Conservation (phyloP, 2,888 invertebrate species). For the Hoplodrina ambigua region DNA sequence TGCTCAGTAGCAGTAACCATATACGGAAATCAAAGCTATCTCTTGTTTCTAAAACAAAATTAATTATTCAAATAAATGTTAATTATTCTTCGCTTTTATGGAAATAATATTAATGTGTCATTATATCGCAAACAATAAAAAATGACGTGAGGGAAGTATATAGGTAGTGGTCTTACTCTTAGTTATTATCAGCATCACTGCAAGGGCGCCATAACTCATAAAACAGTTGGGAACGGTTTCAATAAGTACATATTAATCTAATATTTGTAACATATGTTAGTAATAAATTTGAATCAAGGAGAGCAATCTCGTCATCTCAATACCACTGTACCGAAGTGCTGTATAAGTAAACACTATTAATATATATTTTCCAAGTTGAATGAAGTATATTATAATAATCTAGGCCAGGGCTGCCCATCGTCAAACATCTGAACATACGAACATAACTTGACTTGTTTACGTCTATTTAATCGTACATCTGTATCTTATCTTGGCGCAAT, state of each 20-base stretch:
- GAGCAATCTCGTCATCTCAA: slow-evolving; percentile 24
- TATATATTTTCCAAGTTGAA: slow-evolving; percentile 51
- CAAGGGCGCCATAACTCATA: slow-evolving; percentile 18
- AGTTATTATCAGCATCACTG: slow-evolving; percentile 33
- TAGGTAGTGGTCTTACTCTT: neutral
- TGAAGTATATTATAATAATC: slow-evolving; percentile 59
- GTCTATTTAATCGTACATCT: slow-evolving; percentile 48
- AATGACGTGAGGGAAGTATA: slow-evolving; percentile 25
- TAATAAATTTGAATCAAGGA: slow-evolving; percentile 25
- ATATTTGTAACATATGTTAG: slow-evolving; percentile 9
- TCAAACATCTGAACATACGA: slow-evolving; percentile 59
- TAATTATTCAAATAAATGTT: slow-evolving; percentile 6
- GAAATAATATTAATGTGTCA: slow-evolving; percentile 12
- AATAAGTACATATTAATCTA: neutral
- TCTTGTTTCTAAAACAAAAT: neutral
- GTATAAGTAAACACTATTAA: slow-evolving; percentile 50
- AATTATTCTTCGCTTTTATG: slow-evolving; percentile 12
- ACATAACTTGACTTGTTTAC: slow-evolving; percentile 58
- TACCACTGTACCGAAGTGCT: slow-evolving; percentile 27
- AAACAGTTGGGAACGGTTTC: slow-evolving; percentile 9
- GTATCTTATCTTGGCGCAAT: slow-evolving; percentile 59
- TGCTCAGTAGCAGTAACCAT: too few species aligned
- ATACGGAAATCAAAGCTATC: neutral
- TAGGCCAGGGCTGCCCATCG: slow-evolving; percentile 67
- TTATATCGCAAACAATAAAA: slow-evolving; percentile 30